A percentile compares a stretch with the other conserved stretches of the same genome.
phyloP scores from a whole-genome alignment of 2,113 vertebrate species.

The Rhombomys opimus region DNA sequence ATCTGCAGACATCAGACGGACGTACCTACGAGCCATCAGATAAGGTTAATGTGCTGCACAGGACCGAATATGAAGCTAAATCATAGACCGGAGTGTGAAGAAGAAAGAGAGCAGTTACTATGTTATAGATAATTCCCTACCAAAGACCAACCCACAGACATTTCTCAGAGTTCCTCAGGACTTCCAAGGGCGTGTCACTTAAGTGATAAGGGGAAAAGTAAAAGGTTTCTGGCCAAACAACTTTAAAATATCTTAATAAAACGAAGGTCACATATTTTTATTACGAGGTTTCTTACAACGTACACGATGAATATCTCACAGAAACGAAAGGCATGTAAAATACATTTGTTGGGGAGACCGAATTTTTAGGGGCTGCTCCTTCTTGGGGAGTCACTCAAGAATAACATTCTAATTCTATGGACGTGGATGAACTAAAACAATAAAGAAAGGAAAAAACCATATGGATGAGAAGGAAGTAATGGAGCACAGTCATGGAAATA shows the following conservation, averaged over 20 bases:
- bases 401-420: not conserved
- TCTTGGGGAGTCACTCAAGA: not conserved
- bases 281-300: not conserved
- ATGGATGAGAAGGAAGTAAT: not conserved
- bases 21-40: not conserved
- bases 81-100: not conserved
- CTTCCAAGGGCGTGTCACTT: not conserved
- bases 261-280: not conserved
- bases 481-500: not conserved
- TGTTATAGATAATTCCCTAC: not conserved
- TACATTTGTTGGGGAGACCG: not conserved
- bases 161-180: not conserved
- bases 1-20: not conserved
- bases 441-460: not conserved
- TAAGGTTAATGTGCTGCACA: not conserved
- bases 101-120: not conserved
- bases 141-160: constrained; percentile 13
- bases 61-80: constrained; percentile 1
- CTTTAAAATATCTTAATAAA: not conserved
- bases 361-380: not conserved
- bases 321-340: constrained; percentile 17
- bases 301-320: not conserved
- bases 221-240: not conserved
- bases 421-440: not conserved
- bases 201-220: not conserved